Evolutionary conservation across 2,888 invertebrate species (phyloP).

Genomic region (Rhodophaea formosa): DNA sequence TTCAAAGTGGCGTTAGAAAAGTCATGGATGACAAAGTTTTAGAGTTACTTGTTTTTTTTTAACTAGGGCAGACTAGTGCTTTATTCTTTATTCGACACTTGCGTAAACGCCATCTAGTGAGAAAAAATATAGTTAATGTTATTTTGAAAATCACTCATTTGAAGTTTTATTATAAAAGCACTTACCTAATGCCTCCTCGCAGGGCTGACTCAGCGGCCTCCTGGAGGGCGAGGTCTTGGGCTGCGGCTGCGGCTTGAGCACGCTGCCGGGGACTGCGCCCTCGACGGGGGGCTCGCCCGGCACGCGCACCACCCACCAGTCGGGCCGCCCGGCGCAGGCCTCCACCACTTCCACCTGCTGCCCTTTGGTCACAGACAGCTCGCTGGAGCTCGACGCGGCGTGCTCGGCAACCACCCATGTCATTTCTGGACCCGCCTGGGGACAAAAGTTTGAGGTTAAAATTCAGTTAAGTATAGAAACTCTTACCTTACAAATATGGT

Average conservation of each 20-base stretch:
- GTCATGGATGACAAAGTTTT: too few species aligned
- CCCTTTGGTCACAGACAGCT: slow-evolving; percentile 92
- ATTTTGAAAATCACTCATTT: too few species aligned
- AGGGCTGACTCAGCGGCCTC: slow-evolving; percentile 65
- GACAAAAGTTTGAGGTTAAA: background rate
- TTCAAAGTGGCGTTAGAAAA: too few species aligned
- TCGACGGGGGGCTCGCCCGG: slow-evolving; percentile 84
- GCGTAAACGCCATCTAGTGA: too few species aligned
- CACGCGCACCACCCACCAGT: slow-evolving; percentile 87
- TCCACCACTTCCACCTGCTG: slow-evolving; percentile 97
- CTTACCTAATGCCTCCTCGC: slow-evolving; percentile 76
- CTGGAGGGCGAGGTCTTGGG: slow-evolving; percentile 70
- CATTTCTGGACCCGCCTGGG: slow-evolving; percentile 91
- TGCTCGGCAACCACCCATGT: slow-evolving; percentile 96
- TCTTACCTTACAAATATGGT: too few species aligned
- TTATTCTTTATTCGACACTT: too few species aligned
- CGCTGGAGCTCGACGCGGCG: slow-evolving; percentile 87
- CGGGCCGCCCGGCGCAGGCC: slow-evolving; percentile 83
- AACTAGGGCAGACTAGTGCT: too few species aligned
- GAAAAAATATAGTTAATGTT: too few species aligned
- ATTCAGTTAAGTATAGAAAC: too few species aligned
- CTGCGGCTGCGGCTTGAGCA: slow-evolving; percentile 80
- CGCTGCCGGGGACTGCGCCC: slow-evolving; percentile 90
- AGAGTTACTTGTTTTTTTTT: too few species aligned
- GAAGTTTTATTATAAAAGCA: slow-evolving; percentile 40